phyloP scores from a whole-genome alignment of 2,888 invertebrate genomes.

The Sycophila texana region DNA sequence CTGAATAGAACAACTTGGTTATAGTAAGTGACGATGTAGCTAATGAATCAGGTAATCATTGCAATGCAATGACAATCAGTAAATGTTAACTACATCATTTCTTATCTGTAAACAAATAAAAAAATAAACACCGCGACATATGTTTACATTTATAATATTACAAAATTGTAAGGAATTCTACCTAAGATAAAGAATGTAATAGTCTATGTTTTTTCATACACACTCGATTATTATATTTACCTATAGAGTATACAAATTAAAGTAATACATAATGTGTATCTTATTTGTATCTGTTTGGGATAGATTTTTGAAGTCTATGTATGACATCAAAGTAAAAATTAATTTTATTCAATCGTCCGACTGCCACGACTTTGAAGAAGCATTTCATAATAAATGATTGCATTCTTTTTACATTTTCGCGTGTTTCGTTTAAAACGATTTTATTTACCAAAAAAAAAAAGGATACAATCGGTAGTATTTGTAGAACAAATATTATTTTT shows the following conservation, averaged over 20 bases:
- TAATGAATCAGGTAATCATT: slow-evolving; percentile 66
- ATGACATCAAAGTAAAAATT: slow-evolving; percentile 40
- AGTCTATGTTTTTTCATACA: slow-evolving; percentile 73
- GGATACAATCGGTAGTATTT: too few species aligned
- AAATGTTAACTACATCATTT: too few species aligned
- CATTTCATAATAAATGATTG: slow-evolving; percentile 18
- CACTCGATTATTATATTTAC: slow-evolving; percentile 70
- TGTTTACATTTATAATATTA: slow-evolving; percentile 59
- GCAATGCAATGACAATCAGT: slow-evolving; percentile 16
- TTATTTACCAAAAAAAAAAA: not conserved
- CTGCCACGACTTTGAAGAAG: slow-evolving; percentile 66
- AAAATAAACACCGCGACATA: slow-evolving; percentile 54
- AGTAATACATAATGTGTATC: slow-evolving; percentile 60
- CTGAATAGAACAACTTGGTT: slow-evolving; percentile 60
- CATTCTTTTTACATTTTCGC: not conserved
- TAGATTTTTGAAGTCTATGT: slow-evolving; percentile 52
- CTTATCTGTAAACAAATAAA: slow-evolving; percentile 62
- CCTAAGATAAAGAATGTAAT: slow-evolving; percentile 71
- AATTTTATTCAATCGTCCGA: slow-evolving; percentile 66
- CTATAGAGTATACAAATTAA: slow-evolving; percentile 63
- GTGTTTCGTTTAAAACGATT: not conserved
- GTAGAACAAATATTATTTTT: not conserved
- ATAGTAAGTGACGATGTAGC: slow-evolving; percentile 65
- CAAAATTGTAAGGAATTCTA: slow-evolving; percentile 69
- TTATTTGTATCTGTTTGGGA: slow-evolving; percentile 64